Conservation (phyloP, 2,113 vertebrate species). For the Megaceryle maxima region DNA sequence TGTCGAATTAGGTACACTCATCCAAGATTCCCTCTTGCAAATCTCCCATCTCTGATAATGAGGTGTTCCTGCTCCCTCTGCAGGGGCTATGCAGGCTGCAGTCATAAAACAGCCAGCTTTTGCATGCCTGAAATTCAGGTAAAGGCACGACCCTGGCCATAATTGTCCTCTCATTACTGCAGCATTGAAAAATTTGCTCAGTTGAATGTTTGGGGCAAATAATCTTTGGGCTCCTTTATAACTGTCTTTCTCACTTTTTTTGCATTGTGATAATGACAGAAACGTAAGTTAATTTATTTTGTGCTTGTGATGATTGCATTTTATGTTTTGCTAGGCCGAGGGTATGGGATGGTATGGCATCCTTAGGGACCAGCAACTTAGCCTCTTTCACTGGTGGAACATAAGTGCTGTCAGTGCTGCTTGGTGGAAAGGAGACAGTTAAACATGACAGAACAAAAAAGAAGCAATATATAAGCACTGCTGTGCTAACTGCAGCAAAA, state of each 20-base stretch:
- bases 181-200: not conserved
- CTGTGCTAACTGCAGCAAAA: not conserved
- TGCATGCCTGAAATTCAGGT: not conserved
- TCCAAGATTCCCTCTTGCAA: conserved; percentile 2
- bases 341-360: not conserved
- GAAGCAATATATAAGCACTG: not conserved
- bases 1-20: conserved; percentile 12
- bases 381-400: not conserved
- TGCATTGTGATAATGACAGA: not conserved
- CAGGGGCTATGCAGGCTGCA: conserved; percentile 64
- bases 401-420: not conserved
- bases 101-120: not conserved
- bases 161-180: not conserved
- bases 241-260: not conserved
- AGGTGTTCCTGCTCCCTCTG: conserved; percentile 66
- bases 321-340: not conserved
- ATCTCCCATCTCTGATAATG: conserved; percentile 42
- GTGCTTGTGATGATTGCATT: not conserved
- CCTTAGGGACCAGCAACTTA: not conserved
- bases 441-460: not conserved
- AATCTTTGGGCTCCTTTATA: not conserved
- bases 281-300: not conserved
- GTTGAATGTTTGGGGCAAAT: not conserved
- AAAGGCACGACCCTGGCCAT: not conserved
- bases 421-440: not conserved